Evolutionary conservation across 2,888 invertebrate genomes (phyloP).

Genomic region (Microplitis deprimator): DNA sequence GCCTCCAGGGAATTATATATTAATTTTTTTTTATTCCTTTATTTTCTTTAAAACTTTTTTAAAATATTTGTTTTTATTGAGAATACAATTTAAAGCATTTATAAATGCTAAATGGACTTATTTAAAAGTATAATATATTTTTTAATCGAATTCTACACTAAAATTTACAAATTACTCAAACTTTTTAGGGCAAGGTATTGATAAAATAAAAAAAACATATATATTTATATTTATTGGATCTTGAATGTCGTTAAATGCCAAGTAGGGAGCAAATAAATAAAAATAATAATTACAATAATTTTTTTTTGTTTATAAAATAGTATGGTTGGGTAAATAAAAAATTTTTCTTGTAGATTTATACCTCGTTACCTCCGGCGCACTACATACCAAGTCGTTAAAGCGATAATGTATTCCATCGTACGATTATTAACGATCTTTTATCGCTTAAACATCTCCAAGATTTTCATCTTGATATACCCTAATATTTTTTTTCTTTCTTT

Average conservation of each 20-base stretch:
- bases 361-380: conserved; percentile 52
- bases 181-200: too few relatives aligned
- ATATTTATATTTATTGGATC: too few relatives aligned
- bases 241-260: too few relatives aligned
- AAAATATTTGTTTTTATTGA: background rate
- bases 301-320: background rate
- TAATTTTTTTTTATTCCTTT: background rate
- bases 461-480: conserved; percentile 29
- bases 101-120: background rate
- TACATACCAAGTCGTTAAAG: conserved; percentile 58
- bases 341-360: conserved; percentile 54
- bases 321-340: conserved; percentile 31
- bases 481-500: conserved; percentile 11
- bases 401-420: conserved; percentile 60
- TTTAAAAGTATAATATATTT: background rate
- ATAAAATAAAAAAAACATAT: too few relatives aligned
- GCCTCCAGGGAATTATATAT: background rate
- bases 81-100: background rate
- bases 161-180: too few relatives aligned
- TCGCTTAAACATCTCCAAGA: conserved; percentile 47
- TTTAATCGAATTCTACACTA: too few relatives aligned
- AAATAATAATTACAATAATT: background rate
- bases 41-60: conserved; percentile 38
- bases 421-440: conserved; percentile 62
- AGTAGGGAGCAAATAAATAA: background rate